A percentile compares a stretch with the other conserved stretches of the same genome.
phyloP scores from a whole-genome alignment of 1,140 invertebrate species.

The Pogonomyrmex barbatus region DNA sequence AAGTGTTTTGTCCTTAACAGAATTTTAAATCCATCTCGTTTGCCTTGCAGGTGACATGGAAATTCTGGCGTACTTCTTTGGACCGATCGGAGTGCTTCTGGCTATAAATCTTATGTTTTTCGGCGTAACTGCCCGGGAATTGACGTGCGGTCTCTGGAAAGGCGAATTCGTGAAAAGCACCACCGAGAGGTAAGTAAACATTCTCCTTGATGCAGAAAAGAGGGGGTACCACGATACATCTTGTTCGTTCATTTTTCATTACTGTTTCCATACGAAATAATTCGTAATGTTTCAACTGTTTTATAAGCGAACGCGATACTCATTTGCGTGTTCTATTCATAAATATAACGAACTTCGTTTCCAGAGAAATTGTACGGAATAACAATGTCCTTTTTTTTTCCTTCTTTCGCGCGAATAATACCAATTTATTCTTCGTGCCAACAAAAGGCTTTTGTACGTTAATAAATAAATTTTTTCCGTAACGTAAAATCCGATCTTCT shows the following conservation, averaged over 20 bases:
- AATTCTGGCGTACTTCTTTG: constrained; percentile 93
- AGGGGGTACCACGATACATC: neutral
- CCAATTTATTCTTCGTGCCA: neutral
- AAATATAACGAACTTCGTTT: neutral
- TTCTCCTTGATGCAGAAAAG: neutral
- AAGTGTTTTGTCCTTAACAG: neutral
- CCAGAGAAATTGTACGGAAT: neutral
- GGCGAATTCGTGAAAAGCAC: constrained; percentile 94
- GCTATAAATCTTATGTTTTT: constrained; percentile 92
- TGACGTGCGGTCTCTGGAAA: constrained; percentile 95
- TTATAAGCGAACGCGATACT: neutral
- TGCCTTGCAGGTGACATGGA: constrained; percentile 89
- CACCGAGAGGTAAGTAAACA: constrained; percentile 90
- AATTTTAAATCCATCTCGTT: constrained; percentile 51
- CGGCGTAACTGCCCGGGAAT: constrained; percentile 92
- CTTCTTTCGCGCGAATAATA: neutral
- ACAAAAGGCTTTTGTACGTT: neutral
- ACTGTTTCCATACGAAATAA: constrained; percentile 14
- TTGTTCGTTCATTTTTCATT: neutral
- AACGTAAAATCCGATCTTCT: neutral
- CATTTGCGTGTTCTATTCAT: neutral
- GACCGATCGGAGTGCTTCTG: constrained; percentile 92
- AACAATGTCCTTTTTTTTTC: neutral
- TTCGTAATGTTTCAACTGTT: neutral
- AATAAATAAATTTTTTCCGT: constrained; percentile 1